phyloP scores from a whole-genome alignment of 2,113 vertebrate species.

The Odontophorus gujanensis region DNA sequence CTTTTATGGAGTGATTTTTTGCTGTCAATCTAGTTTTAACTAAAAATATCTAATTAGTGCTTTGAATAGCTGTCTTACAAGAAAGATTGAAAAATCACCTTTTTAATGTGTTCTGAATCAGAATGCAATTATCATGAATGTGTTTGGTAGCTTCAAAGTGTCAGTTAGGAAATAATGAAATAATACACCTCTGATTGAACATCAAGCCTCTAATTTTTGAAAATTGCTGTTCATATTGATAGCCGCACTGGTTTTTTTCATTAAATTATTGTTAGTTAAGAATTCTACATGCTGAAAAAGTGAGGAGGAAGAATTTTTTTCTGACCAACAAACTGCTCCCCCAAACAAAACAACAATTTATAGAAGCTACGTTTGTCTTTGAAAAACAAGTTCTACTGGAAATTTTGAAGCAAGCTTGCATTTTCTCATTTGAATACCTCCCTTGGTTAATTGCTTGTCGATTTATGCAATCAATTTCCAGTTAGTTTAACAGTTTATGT shows the following conservation, averaged over 20 bases:
- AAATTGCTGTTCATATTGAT: not conserved
- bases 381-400: not conserved
- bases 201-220: not conserved
- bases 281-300: not conserved
- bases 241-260: not conserved
- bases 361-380: not conserved
- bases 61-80: not conserved
- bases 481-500: not conserved
- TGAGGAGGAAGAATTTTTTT: not conserved
- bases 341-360: not conserved
- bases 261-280: not conserved
- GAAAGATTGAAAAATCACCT: not conserved
- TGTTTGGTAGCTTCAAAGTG: not conserved
- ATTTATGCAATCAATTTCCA: not conserved
- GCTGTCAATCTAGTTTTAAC: not conserved
- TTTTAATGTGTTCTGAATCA: not conserved
- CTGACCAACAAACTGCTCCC: rapidly evolving
- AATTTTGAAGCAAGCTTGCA: not conserved
- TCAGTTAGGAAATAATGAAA: not conserved
- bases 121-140: not conserved
- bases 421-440: not conserved
- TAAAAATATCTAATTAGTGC: not conserved
- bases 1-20: rapidly evolving
- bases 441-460: not conserved
- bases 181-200: not conserved